Evolutionary conservation across 1,140 invertebrate genomes (phyloP).

Genomic region (Medauroidea extradentata): DNA sequence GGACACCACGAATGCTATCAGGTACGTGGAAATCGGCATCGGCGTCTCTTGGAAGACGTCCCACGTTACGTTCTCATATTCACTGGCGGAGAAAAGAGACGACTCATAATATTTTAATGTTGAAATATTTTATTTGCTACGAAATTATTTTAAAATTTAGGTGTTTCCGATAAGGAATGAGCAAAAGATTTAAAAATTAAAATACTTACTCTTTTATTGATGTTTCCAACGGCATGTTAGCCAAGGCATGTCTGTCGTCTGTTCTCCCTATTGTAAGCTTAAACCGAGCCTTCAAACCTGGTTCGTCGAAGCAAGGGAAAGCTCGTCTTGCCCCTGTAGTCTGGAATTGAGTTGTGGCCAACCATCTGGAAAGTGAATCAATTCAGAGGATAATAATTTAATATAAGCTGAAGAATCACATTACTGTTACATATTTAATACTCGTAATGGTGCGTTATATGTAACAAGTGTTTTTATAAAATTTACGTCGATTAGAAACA

Average conservation of each 20-base stretch:
- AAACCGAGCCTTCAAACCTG: constrained; percentile 82
- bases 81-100: too few relatives aligned
- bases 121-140: too few relatives aligned
- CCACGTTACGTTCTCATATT: not conserved
- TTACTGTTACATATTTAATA: too few relatives aligned
- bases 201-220: constrained; percentile 1
- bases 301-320: constrained; percentile 94
- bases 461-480: too few relatives aligned
- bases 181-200: not conserved
- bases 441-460: too few relatives aligned
- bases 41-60: constrained; percentile 24
- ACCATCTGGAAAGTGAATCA: constrained; percentile 65
- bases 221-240: constrained; percentile 60
- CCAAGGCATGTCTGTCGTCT: constrained; percentile 65
- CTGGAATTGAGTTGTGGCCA: constrained; percentile 86
- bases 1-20: constrained; percentile 68
- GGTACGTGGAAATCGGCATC: constrained; percentile 65
- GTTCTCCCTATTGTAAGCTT: constrained; percentile 70
- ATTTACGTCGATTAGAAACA: too few relatives aligned
- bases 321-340: constrained; percentile 82
- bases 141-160: too few relatives aligned
- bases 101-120: too few relatives aligned
- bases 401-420: too few relatives aligned
- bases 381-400: too few relatives aligned
- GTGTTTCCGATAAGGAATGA: too few relatives aligned